Base-by-base conservation (phyloP, 2,888 invertebrate species). In the Stenolophus ochropezus region DNA sequence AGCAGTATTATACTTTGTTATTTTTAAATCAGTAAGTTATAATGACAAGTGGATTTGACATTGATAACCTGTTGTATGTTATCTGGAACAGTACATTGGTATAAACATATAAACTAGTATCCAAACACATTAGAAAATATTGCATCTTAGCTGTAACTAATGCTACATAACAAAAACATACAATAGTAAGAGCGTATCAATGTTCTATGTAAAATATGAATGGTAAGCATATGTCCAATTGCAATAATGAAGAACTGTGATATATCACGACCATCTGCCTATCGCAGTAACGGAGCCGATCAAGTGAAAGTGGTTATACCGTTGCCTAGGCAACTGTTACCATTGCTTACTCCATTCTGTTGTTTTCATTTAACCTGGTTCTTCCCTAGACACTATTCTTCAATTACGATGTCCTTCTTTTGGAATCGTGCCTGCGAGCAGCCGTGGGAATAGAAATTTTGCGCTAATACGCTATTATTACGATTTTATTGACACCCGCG, bases 201-300 rank as follows among this genome's bases (percentile, higher is more conserved):
- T n/a, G n/a, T n/a, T n/a, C n/a, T n/a, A n/a, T n/a, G n/a, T n/a
- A n/a, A n/a, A n/a, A n/a, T n/a, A n/a, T n/a, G n/a, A n/a, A n/a
- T n/a, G n/a, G n/a, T n/a, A n/a, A n/a, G n/a, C 61, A 61, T 61
- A 61, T 61, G 25, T 61, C 65, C 6, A 33, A 69, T 14, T 21
- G 61, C n/a, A 25, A n/a, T 25, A 23, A 53, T 61, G 61, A 61
- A 61, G 65, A 69, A 33, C 33, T 25, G 25, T 74, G 74, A 53
- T 74, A 74, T 74, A 74, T 74, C 74, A 74, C 74, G 74, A 74
- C 51, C 74, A 74, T 74, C 74, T 53, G 74, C 51, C 73, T 53
- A 53, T 73, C 73, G 73, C 51, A 11, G 14, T 21, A 6, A 73
- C 20, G 16, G 33, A 47, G 1, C 71, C 47, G 33, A 42, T 42